These are phyloP conservation scores for Aphyosemion australe DNA, from an alignment of 2,113 vertebrate species.

Conservation along the genomic window DNA sequence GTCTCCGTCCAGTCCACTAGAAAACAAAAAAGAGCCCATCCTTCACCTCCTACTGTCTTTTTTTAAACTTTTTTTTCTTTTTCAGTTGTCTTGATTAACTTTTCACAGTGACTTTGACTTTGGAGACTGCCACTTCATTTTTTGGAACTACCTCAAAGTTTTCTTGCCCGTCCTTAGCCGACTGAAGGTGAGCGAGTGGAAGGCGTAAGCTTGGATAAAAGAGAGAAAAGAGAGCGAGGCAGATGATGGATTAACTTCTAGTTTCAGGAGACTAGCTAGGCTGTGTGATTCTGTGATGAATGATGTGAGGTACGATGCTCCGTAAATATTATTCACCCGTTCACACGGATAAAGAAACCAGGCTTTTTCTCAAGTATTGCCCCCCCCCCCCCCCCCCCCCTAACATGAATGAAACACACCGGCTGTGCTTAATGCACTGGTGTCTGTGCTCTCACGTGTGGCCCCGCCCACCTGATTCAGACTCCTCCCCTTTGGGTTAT, in stretches of 20 bases:
- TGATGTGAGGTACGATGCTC: conserved; percentile 65
- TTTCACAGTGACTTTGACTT: conserved; percentile 67
- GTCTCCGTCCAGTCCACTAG: conserved; percentile 37
- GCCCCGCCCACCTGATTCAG: conserved; percentile 34
- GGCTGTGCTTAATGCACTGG: conserved; percentile 10
- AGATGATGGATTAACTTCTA: conserved; percentile 78
- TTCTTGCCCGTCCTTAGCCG: conserved; percentile 59
- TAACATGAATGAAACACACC: conserved; percentile 49
- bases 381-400: not conserved
- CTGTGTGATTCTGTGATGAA: conserved; percentile 73
- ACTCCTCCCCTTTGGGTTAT: conserved; percentile 53
- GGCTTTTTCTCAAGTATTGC: conserved; percentile 14
- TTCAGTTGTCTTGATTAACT: conserved; percentile 51
- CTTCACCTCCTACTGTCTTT: conserved; percentile 30
- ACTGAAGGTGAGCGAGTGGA: conserved; percentile 72
- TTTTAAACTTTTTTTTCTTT: conserved; percentile 11
- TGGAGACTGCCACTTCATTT: conserved; percentile 62
- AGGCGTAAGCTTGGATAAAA: conserved; percentile 64
- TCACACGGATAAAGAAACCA: conserved; percentile 36
- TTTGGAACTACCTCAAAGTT: conserved; percentile 67
- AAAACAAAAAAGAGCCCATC: conserved; percentile 14
- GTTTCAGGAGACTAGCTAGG: conserved; percentile 73
- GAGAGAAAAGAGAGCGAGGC: conserved; percentile 54
- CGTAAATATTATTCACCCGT: conserved; percentile 71
- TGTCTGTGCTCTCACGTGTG: conserved; percentile 2